Evolutionary conservation across 2,797 vertebrate species (phyloP), one percentile per base, ranked within the genome.

Genomic region (Sciurus carolinensis): DNA sequence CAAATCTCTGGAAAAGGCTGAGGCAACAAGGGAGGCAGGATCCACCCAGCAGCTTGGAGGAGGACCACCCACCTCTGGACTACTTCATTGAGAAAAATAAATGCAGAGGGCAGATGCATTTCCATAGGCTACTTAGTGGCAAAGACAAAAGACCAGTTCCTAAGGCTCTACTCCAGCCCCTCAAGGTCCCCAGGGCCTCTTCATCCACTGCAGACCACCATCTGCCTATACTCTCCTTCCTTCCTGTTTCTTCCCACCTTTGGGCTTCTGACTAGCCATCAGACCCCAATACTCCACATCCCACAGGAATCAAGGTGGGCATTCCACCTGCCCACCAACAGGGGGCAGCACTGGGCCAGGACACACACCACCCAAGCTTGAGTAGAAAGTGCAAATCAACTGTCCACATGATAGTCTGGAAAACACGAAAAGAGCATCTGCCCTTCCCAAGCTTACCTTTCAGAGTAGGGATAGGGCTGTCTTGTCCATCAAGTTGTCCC

Each of bases 391-490:
- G 44, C 59, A 71, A 28, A 36, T 12, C 14, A 17, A 15, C 6
- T 0, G 39, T 39, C 6, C 24, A 44, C 1, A 0, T 12, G 57
- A 30, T 13, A 28, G 24, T 14, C 54, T 2, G 8, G 42, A 85
- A 15, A 26, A 47, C 4, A 42, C 2, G 1, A 1, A 11, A 52
- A 57, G 47, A n/a, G n/a, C 30, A 62, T 54, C 39, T 26, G 12
- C 6, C 9, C 28, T 14, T 69, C 39, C 14, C 26, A 2, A 59
- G 93, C 88, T 98, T 98, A 99, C 99, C 99, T 98, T 99, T 98
- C 66, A 98, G 97, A 87, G 99, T 99, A 75, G 99, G 99, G 96
- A 99, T 72, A 62, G 98, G 98, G 96, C 98, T 97, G 52, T 99
- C 98, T 52, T 98, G 98, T 95, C 98, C 98, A 95, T 99, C 99